Conservation (phyloP, 2,797 vertebrate species). For the Enteromius paludinosus region DNA sequence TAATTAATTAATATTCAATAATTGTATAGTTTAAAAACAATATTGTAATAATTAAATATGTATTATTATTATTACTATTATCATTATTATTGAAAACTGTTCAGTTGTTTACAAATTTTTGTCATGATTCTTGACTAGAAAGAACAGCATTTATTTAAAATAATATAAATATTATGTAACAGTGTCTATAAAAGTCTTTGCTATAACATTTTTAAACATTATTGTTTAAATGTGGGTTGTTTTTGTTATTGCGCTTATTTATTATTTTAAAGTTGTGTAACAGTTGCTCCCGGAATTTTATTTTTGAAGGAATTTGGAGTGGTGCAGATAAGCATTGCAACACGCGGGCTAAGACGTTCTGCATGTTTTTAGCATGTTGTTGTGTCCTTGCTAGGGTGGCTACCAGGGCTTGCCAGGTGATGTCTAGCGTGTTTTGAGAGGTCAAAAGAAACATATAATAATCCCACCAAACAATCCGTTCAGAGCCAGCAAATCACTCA, state of each 20-base stretch:
- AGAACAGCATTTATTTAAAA: neutral
- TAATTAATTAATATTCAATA: too few relatives aligned
- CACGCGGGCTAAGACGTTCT: neutral
- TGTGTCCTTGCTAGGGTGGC: neutral
- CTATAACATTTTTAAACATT: neutral
- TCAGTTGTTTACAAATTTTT: neutral
- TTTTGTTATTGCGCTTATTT: neutral
- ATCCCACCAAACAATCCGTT: neutral
- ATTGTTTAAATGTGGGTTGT: neutral
- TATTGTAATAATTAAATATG: neutral
- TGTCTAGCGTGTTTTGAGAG: neutral
- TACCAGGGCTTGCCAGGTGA: neutral
- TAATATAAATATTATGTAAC: neutral
- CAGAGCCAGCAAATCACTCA: constrained; percentile 3
- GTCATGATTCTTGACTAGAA: neutral
- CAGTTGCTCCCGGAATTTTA: neutral
- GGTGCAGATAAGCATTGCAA: neutral
- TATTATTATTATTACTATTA: neutral
- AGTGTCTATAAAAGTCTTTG: neutral
- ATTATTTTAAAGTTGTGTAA: neutral
- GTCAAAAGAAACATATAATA: neutral
- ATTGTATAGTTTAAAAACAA: neutral
- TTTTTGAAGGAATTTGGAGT: neutral
- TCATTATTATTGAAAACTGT: neutral
- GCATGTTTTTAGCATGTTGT: neutral